A percentile compares a stretch with the other conserved stretches of the same genome.
These are phyloP conservation scores for Chelonus formosanus DNA, from an alignment of 2,888 invertebrate species.

Conservation along the genomic window DNA sequence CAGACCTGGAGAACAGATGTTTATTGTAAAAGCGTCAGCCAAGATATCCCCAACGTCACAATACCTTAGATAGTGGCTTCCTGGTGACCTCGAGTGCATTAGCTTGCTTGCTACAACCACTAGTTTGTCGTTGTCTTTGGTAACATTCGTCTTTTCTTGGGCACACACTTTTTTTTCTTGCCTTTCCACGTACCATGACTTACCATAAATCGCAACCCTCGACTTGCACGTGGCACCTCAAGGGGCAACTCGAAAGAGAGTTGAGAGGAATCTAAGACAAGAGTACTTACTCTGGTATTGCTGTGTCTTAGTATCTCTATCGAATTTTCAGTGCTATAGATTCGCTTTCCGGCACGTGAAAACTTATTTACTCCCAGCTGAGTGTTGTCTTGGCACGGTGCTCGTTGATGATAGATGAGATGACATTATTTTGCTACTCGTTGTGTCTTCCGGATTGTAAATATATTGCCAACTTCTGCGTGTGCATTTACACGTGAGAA, in stretches of 20 bases:
- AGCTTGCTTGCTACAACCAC: slow-evolving; percentile 23
- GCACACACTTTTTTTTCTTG: slow-evolving; percentile 9
- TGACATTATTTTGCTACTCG: background rate
- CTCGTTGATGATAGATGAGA: slow-evolving; percentile 17
- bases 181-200: slow-evolving; percentile 12
- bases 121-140: slow-evolving; percentile 32
- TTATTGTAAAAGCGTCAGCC: no score
- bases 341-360: slow-evolving; percentile 10
- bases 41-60: no score
- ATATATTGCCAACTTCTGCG: slow-evolving; percentile 3
- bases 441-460: background rate
- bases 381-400: slow-evolving; percentile 8
- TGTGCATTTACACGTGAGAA: background rate
- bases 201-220: slow-evolving; percentile 12
- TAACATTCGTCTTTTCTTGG: background rate
- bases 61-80: slow-evolving; percentile 54
- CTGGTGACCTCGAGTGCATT: slow-evolving; percentile 59
- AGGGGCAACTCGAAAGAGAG: slow-evolving; percentile 12
- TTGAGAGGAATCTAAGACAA: slow-evolving; percentile 17
- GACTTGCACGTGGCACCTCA: background rate
- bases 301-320: background rate
- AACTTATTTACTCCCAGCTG: background rate
- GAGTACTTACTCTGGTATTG: slow-evolving; percentile 7
- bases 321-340: background rate
- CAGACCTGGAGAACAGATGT: no score